Evolutionary conservation across 2,113 vertebrate genomes (phyloP), one percentile per base, ranked within the genome.

Genomic region (Tinamus guttatus): DNA sequence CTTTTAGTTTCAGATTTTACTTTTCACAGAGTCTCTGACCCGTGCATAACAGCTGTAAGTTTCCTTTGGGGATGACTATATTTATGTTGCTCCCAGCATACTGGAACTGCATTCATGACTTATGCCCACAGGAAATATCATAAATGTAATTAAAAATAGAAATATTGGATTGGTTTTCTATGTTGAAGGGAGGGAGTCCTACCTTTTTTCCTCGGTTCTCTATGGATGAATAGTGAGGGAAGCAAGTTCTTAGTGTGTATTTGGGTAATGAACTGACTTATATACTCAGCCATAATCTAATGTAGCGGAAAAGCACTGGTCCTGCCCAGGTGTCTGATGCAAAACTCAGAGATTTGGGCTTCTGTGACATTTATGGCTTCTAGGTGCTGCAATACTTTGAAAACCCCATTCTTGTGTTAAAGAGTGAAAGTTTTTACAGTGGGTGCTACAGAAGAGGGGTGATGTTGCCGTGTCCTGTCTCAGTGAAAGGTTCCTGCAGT

Each of bases 111-210:
- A 92, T 92, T 92, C 62, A 75, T 92, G 80, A 65, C 58, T 93
- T 92, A 90, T 25, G 81, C 73, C 73, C 92, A 84, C 77, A 90
- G 92, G 92, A 96, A 94, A 79, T 93, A 92, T 81, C 73, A 86
- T 94, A 88, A 96, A 89, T 86, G 47, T 95, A 88, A 95, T 93
- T 97, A 94, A 94, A 95, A 97, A 93, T 87, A 95, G 87, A 81
- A 90, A 51, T 94, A 92, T 4, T 52, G 18, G 9, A 13, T 91
- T 91, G 47, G 20, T 90, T 43, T 69, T 68, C n/a, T 73, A 5
- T 86, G 43, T 56, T 90, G 85, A 73, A 73, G 69, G 60, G 74
- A 93, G 64, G 24, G 65, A 87, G 69, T 81, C 43, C 52, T 91
- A 2, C 32, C 51, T 81, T 70, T 59, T 59, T 78, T 65, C 5